Evolutionary conservation across 1,140 invertebrate species (phyloP), one percentile per base, ranked within the genome.

Genomic region (Drosophila tani): DNA sequence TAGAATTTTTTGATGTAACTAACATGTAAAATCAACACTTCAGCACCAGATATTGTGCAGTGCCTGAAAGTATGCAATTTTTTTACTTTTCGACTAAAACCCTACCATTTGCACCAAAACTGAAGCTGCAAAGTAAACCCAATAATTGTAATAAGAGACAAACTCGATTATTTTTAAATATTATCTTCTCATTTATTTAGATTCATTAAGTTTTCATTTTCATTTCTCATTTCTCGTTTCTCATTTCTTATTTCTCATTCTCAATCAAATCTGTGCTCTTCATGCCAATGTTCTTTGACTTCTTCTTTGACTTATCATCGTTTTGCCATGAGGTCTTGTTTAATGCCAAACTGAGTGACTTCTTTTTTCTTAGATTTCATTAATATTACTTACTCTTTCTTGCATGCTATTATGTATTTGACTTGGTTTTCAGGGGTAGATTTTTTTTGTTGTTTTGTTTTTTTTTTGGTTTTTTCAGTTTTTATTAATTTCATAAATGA

Each of bases 151-250:
- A 32, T 11, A 59, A 50, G 24, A 70, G 2, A 7, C 8, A 11
- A 38, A 43, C 29, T 19, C 15, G 7, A 15, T 12, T 73, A 73
- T 67, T 76, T 66, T 76, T 56, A 55, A 67, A 76, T 76, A 76
- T 76, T 76, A 76, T 76, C 73, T 58, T 53, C 51, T 76, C 74
- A 59, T 76, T 76, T 76, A 76, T 76, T 76, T 67, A 67, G 53
- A 76, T 76, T 66, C 63, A 67, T 76, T 76, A 76, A 43, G 46
- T 58, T 76, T 55, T 76, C 70, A 53, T 51, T 75, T 65, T 66
- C 51, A 76, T 76, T 59, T 76, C 38, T 67, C 41, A 24, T 66
- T 60, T 77, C 47, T 24, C 17, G 12, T 50, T 58, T 27, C 66
- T 68, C 35, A 55, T 40, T 55, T 55, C 51, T 32, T 27, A 24